A percentile compares a stretch with the other conserved stretches of the same genome.
Evolutionary conservation across 2,888 invertebrate species (phyloP).

Genomic region (Oscheius myriophilus): DNA sequence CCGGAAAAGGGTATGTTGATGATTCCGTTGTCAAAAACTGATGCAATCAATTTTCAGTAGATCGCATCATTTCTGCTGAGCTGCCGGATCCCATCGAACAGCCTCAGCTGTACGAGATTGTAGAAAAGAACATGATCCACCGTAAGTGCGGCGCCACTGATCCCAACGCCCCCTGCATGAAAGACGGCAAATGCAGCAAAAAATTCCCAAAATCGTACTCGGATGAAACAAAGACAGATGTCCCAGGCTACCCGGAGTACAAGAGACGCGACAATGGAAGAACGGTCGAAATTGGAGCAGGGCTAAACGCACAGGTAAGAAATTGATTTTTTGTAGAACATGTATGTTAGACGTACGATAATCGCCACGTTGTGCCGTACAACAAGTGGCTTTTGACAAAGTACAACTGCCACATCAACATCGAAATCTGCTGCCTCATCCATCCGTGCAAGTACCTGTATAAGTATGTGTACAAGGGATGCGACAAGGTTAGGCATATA

Average conservation of each 20-base stretch:
- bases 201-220: slow-evolving; percentile 69
- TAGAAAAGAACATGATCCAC: slow-evolving; percentile 58
- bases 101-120: slow-evolving; percentile 40
- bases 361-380: slow-evolving; percentile 71
- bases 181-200: slow-evolving; percentile 66
- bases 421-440: slow-evolving; percentile 64
- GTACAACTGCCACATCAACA: slow-evolving; percentile 64
- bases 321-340: too few relatives aligned
- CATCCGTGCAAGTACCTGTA: slow-evolving; percentile 41
- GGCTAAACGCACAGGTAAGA: neutral
- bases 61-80: slow-evolving; percentile 41
- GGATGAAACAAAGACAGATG: slow-evolving; percentile 59
- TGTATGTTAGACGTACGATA: slow-evolving; percentile 52
- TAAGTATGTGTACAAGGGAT: slow-evolving; percentile 64
- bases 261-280: slow-evolving; percentile 58
- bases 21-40: neutral
- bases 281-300: slow-evolving; percentile 2
- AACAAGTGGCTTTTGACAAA: slow-evolving; percentile 61
- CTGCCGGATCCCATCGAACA: slow-evolving; percentile 49
- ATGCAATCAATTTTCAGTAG: slow-evolving; percentile 14
- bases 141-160: slow-evolving; percentile 59
- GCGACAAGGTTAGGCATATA: slow-evolving; percentile 21
- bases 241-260: slow-evolving; percentile 71
- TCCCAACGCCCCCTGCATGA: slow-evolving; percentile 72
- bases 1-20: slow-evolving; percentile 1